These are phyloP conservation scores for Pipistrellus pygmaeus DNA, from an alignment of 2,797 vertebrate genomes.

Conservation along the genomic window DNA sequence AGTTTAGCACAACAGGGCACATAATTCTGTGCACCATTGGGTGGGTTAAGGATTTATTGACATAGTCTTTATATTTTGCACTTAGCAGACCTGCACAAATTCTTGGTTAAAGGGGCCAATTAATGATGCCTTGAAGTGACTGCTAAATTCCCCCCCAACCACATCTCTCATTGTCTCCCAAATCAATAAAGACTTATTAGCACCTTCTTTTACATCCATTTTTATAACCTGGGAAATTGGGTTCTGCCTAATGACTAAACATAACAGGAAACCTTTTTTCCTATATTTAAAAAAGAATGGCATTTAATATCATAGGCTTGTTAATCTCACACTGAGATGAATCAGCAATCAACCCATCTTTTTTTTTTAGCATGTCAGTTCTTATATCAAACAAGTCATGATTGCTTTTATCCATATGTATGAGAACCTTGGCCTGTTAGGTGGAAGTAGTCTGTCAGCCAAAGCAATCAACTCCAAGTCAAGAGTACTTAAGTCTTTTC, in stretches of 20 bases:
- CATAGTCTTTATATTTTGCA: conserved; percentile 10
- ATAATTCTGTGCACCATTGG: not conserved
- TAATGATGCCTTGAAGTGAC: conserved; percentile 55
- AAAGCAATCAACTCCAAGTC: conserved; percentile 67
- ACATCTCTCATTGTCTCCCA: conserved; percentile 30
- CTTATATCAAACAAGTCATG: conserved; percentile 70
- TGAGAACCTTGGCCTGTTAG: conserved; percentile 53
- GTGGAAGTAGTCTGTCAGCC: conserved; percentile 55
- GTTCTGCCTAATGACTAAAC: conserved; percentile 12
- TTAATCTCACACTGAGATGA: conserved; percentile 51
- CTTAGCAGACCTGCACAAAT: conserved; percentile 4
- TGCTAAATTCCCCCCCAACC: conserved; percentile 18
- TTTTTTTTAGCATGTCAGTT: conserved; percentile 53
- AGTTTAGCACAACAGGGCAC: not conserved
- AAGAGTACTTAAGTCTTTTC: conserved; percentile 58
- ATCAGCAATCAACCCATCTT: conserved; percentile 4
- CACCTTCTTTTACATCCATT: conserved; percentile 61
- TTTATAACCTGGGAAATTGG: conserved; percentile 47
- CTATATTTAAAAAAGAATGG: not conserved
- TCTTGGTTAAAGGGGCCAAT: conserved; percentile 62
- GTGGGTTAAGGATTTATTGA: conserved; percentile 44
- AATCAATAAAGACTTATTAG: conserved; percentile 74
- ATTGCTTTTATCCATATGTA: conserved; percentile 76
- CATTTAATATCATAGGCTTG: conserved; percentile 38
- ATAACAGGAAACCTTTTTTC: conserved; percentile 61